These are phyloP conservation scores for Pseudocheirus occidentalis DNA, from an alignment of 2,797 vertebrate genomes.

Conservation along the genomic window DNA sequence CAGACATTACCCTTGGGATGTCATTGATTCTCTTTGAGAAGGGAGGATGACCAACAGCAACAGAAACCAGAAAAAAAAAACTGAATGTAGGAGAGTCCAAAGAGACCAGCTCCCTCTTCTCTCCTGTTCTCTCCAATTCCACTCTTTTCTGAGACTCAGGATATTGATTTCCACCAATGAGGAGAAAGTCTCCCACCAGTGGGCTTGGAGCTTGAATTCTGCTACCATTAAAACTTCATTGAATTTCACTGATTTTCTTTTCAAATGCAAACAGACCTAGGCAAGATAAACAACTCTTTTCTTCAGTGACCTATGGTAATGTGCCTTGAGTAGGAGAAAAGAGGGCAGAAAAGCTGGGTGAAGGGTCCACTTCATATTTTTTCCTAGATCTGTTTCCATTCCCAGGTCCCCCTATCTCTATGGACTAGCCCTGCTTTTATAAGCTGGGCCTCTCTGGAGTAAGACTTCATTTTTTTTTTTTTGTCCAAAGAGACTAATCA, in stretches of 20 bases:
- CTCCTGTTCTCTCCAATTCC: background rate
- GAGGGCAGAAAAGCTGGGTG: background rate
- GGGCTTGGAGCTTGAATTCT: background rate
- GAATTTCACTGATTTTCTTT: background rate
- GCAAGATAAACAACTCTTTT: background rate
- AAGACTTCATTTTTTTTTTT: background rate
- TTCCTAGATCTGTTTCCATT: background rate
- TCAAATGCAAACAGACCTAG: background rate
- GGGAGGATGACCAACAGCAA: background rate
- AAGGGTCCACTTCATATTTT: background rate
- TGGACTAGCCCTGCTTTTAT: background rate
- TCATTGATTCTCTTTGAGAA: background rate
- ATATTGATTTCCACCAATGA: background rate
- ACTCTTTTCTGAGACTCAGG: background rate
- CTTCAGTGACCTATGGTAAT: background rate
- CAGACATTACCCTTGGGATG: background rate
- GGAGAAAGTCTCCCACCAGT: background rate
- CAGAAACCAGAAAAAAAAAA: background rate
- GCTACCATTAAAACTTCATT: background rate
- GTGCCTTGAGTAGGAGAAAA: background rate
- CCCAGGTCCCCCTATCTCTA: background rate
- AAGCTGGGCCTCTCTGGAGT: background rate
- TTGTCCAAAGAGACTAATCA: background rate
- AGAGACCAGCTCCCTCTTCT: background rate
- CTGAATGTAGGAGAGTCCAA: background rate